Conservation (phyloP, 2,888 invertebrate species). For the Nineta flava region DNA sequence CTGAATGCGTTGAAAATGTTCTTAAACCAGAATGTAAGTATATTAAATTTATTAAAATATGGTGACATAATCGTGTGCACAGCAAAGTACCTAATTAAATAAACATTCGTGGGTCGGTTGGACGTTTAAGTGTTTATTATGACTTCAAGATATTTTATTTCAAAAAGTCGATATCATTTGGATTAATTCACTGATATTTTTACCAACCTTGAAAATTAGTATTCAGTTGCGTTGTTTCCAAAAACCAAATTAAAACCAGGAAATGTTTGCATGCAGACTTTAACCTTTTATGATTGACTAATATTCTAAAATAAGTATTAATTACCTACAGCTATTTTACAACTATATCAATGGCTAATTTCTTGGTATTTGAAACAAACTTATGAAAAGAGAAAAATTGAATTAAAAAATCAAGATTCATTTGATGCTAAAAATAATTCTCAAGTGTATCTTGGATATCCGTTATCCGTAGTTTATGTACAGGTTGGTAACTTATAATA, state of each 20-base stretch:
- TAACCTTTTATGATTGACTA: too few relatives aligned
- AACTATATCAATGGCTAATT: slow-evolving; percentile 66
- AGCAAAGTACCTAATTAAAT: too few relatives aligned
- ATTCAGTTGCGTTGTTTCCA: too few relatives aligned
- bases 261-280: too few relatives aligned
- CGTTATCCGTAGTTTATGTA: slow-evolving; percentile 63
- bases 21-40: slow-evolving; percentile 35
- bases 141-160: slow-evolving; percentile 4
- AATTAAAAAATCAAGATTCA: slow-evolving; percentile 36
- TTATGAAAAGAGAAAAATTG: slow-evolving; percentile 37
- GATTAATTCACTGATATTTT: too few relatives aligned
- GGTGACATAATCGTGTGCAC: too few relatives aligned
- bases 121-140: too few relatives aligned
- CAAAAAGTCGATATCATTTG: too few relatives aligned
- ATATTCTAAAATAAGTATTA: not conserved
- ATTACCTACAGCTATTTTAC: slow-evolving; percentile 44
- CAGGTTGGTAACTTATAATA: slow-evolving; percentile 39
- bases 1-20: slow-evolving; percentile 31
- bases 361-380: slow-evolving; percentile 59
- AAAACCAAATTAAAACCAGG: not conserved
- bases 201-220: too few relatives aligned
- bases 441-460: slow-evolving; percentile 69
- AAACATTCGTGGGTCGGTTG: too few relatives aligned
- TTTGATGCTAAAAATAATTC: slow-evolving; percentile 71
- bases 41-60: not conserved